These are phyloP conservation scores for Sphenodon punctatus DNA, from an alignment of 2,797 vertebrate genomes.

Conservation along the genomic window DNA sequence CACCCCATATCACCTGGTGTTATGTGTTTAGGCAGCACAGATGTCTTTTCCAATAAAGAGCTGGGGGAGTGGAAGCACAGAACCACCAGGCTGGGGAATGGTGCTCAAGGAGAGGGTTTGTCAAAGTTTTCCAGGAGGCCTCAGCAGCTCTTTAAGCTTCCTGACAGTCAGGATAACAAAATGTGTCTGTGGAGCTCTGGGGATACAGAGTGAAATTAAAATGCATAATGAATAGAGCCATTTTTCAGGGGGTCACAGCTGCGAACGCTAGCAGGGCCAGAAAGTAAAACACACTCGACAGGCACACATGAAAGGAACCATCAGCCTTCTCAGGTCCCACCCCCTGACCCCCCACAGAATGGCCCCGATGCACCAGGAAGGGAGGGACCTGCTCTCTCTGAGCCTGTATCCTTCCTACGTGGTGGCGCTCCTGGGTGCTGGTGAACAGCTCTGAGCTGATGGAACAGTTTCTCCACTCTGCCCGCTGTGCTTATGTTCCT, in stretches of 20 bases:
- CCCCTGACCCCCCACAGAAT: background rate
- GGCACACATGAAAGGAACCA: background rate
- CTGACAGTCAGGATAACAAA: constrained; percentile 56
- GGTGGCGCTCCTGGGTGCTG: background rate
- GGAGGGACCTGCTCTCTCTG: no score
- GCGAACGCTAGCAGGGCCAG: background rate
- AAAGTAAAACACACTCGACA: background rate
- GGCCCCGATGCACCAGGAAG: background rate
- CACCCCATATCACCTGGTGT: rapidly evolving
- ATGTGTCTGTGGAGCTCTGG: constrained; percentile 30
- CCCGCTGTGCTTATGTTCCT: background rate
- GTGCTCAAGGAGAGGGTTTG: constrained; percentile 25
- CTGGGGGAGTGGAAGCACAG: background rate
- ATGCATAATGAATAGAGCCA: constrained; percentile 19
- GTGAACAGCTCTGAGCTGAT: background rate
- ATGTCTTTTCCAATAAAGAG: background rate
- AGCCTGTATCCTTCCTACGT: no score
- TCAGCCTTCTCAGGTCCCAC: background rate
- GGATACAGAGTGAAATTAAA: constrained; percentile 38
- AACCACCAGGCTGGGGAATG: background rate
- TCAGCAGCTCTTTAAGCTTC: constrained; percentile 45
- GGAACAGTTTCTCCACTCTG: background rate
- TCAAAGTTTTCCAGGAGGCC: constrained; percentile 51
- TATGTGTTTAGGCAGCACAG: background rate
- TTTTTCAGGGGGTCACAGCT: constrained; percentile 19